Evolutionary conservation across 1,140 invertebrate species (phyloP).

Genomic region (Pseudomyrmex gracilis): DNA sequence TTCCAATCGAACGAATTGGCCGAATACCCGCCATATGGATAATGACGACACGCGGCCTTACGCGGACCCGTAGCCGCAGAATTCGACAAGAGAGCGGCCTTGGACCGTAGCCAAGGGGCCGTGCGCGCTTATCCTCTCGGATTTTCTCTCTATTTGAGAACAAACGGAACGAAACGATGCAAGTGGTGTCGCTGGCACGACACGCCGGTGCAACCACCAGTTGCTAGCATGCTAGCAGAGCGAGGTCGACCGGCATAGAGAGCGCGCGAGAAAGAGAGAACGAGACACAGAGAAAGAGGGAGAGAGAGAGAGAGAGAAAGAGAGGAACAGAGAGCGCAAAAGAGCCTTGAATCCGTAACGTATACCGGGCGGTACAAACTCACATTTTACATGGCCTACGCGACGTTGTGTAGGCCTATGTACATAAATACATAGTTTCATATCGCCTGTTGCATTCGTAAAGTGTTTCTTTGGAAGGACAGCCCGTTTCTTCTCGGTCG

Average conservation of each 20-base stretch:
- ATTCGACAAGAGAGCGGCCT: slow-evolving; percentile 73
- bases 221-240: slow-evolving; percentile 77
- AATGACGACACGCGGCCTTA: slow-evolving; percentile 38
- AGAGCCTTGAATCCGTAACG: slow-evolving; percentile 48
- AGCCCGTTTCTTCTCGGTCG: slow-evolving; percentile 60
- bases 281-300: too few species aligned
- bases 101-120: slow-evolving; percentile 82
- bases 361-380: slow-evolving; percentile 15
- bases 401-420: slow-evolving; percentile 80
- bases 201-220: slow-evolving; percentile 84
- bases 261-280: slow-evolving; percentile 51
- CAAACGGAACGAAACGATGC: slow-evolving; percentile 83
- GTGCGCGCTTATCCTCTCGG: slow-evolving; percentile 81
- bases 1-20: not conserved
- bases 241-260: slow-evolving; percentile 68
- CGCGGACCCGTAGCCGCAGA: slow-evolving; percentile 31
- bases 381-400: slow-evolving; percentile 16
- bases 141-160: slow-evolving; percentile 85
- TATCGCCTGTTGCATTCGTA: slow-evolving; percentile 84
- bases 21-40: not conserved
- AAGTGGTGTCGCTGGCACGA: slow-evolving; percentile 80
- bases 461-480: slow-evolving; percentile 77
- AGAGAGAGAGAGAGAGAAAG: slow-evolving; percentile 48
- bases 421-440: slow-evolving; percentile 83
- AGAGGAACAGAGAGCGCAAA: slow-evolving; percentile 26